Evolutionary conservation across 1,140 invertebrate species (phyloP), one percentile per base, ranked within the genome.

Genomic region (Vanessa atalanta): DNA sequence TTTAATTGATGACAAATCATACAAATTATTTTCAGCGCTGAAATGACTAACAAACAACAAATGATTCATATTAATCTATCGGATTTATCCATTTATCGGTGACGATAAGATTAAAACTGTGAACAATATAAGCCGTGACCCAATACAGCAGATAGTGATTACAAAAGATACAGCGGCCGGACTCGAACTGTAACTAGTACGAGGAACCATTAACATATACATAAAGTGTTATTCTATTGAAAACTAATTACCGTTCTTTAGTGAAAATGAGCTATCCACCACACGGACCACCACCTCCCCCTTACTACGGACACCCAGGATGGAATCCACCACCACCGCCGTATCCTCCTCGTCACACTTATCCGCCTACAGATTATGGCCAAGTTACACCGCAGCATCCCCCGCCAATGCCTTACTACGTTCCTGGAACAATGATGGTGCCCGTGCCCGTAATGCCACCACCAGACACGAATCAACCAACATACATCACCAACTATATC

Each of bases 401-500:
- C n/a, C 57, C 70, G 8, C 67, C 79, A 2, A 83, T 84, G 61
- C 86, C 85, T 13, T 87, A 87, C 73, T 88, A 80, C 73, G 74
- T 89, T 0, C 89, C 89, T 48, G 86, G 88, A 13, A 79, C 87
- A 1, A 76, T 90, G 48, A 91, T 91, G 87, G 75, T 91, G 5
- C 88, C 88, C 3, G 79, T 88, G 0, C 85, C 86, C 0, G 61
- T 83, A 4, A 68, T 63, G 6, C 74, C 48, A 37, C 80, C 74
- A 53, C 73, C 78, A 77, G 31, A 77, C 71, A 12, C 69, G 70
- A 14, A 73, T 65, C 13, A 81, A 88, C 50, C 88, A 0, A 90
- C 90, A 0, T 92, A 91, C 61, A 86, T 92, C 11, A 92, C 90
- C 61, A 91, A 92, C 75, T 87, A 89, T n/a, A 89, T 90, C 37